These are phyloP conservation scores for Epistrophe eligans DNA, from an alignment of 2,888 invertebrate species.

Conservation along the genomic window DNA sequence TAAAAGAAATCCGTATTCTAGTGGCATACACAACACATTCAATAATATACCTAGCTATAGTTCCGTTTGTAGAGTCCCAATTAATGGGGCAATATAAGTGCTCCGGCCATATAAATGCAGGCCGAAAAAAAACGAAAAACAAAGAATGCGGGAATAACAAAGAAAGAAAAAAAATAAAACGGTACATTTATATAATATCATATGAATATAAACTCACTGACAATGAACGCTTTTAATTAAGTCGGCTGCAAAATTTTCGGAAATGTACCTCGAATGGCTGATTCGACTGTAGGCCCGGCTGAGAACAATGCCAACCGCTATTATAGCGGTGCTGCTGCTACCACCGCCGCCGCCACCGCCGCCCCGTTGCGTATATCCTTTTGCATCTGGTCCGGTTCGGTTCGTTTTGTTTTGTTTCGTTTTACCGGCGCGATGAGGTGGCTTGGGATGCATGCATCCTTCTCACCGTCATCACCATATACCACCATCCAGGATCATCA, in stretches of 20 bases:
- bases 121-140: background rate
- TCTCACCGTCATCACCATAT: background rate
- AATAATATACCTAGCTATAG: background rate
- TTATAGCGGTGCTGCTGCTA: background rate
- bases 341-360: conserved; percentile 2
- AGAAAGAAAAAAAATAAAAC: background rate
- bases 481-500: conserved; percentile 32
- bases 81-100: conserved; percentile 67
- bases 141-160: conserved; percentile 31
- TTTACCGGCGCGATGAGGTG: conserved; percentile 14
- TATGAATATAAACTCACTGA: conserved; percentile 22
- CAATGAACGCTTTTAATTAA: conserved; percentile 57
- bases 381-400: background rate
- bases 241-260: conserved; percentile 51
- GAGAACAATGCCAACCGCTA: conserved; percentile 35
- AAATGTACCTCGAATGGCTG: conserved; percentile 46
- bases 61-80: conserved; percentile 60
- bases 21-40: conserved; percentile 21
- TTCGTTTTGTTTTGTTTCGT: background rate
- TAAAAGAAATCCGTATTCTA: conserved; percentile 67
- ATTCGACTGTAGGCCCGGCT: conserved; percentile 19
- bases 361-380: conserved; percentile 18
- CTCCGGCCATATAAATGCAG: conserved; percentile 25
- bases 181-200: background rate
- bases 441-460: background rate